Evolutionary conservation across 1,140 invertebrate genomes (phyloP), one percentile per base, ranked within the genome.

Genomic region (Drosophila watanabei): DNA sequence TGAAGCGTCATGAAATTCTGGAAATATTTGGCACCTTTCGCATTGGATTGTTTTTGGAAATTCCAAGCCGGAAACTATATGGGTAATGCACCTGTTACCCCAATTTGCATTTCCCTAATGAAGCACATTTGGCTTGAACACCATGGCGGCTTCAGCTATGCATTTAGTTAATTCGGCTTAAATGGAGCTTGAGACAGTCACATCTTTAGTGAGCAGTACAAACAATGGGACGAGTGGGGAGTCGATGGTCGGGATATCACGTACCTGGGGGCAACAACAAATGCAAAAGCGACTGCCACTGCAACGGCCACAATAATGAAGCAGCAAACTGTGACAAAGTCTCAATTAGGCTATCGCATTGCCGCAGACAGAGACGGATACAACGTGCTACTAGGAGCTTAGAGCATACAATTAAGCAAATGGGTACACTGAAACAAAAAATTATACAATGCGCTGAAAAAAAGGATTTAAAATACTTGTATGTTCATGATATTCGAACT

Each of bases 321-420:
- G 64, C 82, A 78, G 63, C 75, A 64, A 81, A 58, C 82, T 79
- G 79, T 90, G 86, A 91, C 87, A 90, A 86, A 75, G 87, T 90
- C 86, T 90, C 86, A 90, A 90, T 91, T 90, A 90, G 87, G 79
- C 82, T 91, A 90, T 90, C 86, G 70, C 68, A 88, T 87, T 80
- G 68, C 82, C 60, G 61, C 45, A 33, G 58, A 49, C 75, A 51
- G 65, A 56, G 20, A 28, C 14, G 18, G 35, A 1, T 24, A 33
- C 14, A 56, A 56, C 13, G 58, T 54, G 61, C 37, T 71, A 30
- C 32, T 18, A 37, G 45, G 11, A 28, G 59, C 24, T 57, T 71
- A 70, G 64, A 52, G 60, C 56, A 14, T 76, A 86, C 85, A 79
- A 89, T 85, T 88, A 88, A 79, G 70, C 70, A 77, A 83, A 79